Evolutionary conservation across 2,113 vertebrate genomes (phyloP).

Genomic region (Oryctolagus cuniculus): mOryCun1.1 NC_091441.1:23525001-23525500

Average conservation of each 20-base stretch:
- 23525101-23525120: slow-evolving; percentile 59
- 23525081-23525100: slow-evolving; percentile 51
- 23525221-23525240: neutral
- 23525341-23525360: slow-evolving; percentile 42
- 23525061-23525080: slow-evolving; percentile 63
- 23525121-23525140: slow-evolving; percentile 60
- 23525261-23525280: neutral
- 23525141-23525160: slow-evolving; percentile 70
- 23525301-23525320: slow-evolving; percentile 3
- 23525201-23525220: neutral
- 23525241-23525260: neutral
- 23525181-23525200: slow-evolving; percentile 43
- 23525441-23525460: slow-evolving; percentile 40
- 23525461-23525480: neutral
- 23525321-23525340: slow-evolving; percentile 58
- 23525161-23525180: slow-evolving; percentile 37
- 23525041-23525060: neutral
- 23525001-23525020: slow-evolving; percentile 50
- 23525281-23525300: neutral
- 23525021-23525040: slow-evolving; percentile 75
- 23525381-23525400: slow-evolving; percentile 45
- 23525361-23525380: neutral
- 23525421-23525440: neutral
- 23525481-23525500: neutral
- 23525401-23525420: slow-evolving; percentile 46